phyloP scores from a whole-genome alignment of 1,140 invertebrate genomes.

The Danaus melanippus region DNA sequence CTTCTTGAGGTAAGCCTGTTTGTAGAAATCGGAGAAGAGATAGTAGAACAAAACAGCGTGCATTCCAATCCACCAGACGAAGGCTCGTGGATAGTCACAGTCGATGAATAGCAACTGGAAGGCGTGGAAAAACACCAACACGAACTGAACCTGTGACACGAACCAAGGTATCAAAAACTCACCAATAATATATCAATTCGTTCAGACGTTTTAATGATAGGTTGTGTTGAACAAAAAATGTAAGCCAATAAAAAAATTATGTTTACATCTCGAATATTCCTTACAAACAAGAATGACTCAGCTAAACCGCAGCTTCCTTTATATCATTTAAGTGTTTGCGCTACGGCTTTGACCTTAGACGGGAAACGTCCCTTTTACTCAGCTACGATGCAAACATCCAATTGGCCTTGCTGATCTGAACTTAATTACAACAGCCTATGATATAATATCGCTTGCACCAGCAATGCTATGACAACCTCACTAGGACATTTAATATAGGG shows the following conservation, averaged over 20 bases:
- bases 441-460: slow-evolving; percentile 9
- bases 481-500: too few species aligned
- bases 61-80: slow-evolving; percentile 90
- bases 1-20: slow-evolving; percentile 82
- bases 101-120: slow-evolving; percentile 93
- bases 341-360: slow-evolving; percentile 16
- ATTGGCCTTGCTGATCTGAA: slow-evolving; percentile 10
- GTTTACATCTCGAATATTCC: slow-evolving; percentile 11
- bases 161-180: neutral
- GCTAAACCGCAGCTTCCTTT: slow-evolving; percentile 10
- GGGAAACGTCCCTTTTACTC: slow-evolving; percentile 16
- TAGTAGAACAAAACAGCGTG: slow-evolving; percentile 94
- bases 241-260: neutral
- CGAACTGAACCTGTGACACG: slow-evolving; percentile 46
- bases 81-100: slow-evolving; percentile 90
- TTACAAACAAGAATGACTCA: slow-evolving; percentile 8
- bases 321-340: slow-evolving; percentile 10
- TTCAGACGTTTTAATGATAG: too few species aligned
- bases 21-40: slow-evolving; percentile 94
- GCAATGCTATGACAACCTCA: too few species aligned
- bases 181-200: neutral
- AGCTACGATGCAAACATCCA: neutral
- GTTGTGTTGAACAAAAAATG: neutral
- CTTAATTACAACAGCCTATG: slow-evolving; percentile 16
- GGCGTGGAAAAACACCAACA: slow-evolving; percentile 77